Evolutionary conservation across 1,140 invertebrate species (phyloP).

Genomic region (Leptinotarsa texana): DNA sequence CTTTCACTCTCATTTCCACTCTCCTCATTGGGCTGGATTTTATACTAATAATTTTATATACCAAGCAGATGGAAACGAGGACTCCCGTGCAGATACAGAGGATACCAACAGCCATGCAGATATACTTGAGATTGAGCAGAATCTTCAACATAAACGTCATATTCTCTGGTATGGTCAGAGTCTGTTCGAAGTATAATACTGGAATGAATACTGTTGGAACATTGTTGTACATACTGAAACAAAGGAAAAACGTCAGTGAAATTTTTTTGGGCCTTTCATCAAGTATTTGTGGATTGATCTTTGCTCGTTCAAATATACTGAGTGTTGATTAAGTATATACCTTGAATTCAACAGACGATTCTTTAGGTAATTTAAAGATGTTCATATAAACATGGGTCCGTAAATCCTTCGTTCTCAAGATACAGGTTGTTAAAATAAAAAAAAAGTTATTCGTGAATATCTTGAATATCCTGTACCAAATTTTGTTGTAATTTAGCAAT

Average conservation of each 20-base stretch:
- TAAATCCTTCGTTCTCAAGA: no score
- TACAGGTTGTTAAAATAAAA: no score
- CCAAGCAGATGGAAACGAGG: conserved; percentile 25
- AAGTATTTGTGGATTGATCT: no score
- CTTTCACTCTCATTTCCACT: conserved; percentile 8
- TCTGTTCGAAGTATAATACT: conserved; percentile 77
- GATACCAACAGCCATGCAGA: conserved; percentile 38
- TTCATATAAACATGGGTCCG: no score
- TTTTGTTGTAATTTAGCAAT: no score
- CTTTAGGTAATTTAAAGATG: no score
- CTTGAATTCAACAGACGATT: no score
- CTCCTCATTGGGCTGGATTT: not conserved
- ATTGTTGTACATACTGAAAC: conserved; percentile 64
- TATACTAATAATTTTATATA: conserved; percentile 35
- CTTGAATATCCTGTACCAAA: no score
- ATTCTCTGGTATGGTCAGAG: conserved; percentile 58
- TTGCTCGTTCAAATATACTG: no score
- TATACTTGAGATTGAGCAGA: conserved; percentile 40
- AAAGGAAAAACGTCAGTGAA: not conserved
- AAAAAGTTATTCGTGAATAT: no score
- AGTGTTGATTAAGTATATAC: no score
- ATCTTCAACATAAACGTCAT: conserved; percentile 38
- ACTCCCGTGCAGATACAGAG: conserved; percentile 35
- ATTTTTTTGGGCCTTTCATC: not conserved
- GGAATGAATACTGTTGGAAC: conserved; percentile 74